phyloP scores from a whole-genome alignment of 2,797 vertebrate species.

The Miichthys miiuy region DNA sequence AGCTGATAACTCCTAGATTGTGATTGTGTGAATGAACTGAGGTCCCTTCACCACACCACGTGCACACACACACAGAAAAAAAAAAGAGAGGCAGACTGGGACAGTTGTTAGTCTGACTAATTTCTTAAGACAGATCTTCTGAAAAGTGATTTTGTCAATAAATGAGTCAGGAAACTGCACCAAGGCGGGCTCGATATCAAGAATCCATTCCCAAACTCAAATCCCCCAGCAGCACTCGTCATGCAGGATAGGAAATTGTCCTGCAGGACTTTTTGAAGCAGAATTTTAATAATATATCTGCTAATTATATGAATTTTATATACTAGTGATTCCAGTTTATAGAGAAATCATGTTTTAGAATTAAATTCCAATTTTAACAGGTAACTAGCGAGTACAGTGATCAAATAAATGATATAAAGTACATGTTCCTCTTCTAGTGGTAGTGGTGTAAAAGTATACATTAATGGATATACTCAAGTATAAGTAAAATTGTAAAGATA shows the following conservation, averaged over 20 bases:
- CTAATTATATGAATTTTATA: neutral
- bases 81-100: neutral
- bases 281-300: neutral
- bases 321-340: neutral
- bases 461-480: neutral
- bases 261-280: neutral
- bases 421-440: neutral
- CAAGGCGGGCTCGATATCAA: neutral
- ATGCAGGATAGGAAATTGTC: neutral
- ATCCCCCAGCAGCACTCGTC: neutral
- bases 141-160: neutral
- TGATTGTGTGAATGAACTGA: constrained; percentile 87
- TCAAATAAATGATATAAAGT: neutral
- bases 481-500: neutral
- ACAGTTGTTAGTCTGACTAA: neutral
- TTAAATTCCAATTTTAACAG: neutral
- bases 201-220: neutral
- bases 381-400: neutral
- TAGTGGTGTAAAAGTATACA: neutral
- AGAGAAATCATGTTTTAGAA: neutral
- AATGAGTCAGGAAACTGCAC: neutral
- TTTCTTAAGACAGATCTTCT: neutral
- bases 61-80: constrained; percentile 31
- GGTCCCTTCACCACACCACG: constrained; percentile 84
- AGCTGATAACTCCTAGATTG: constrained; percentile 86